Evolutionary conservation across 2,888 invertebrate species (phyloP), one percentile per base, ranked within the genome.

Genomic region (Pyrrhosoma nymphula): DNA sequence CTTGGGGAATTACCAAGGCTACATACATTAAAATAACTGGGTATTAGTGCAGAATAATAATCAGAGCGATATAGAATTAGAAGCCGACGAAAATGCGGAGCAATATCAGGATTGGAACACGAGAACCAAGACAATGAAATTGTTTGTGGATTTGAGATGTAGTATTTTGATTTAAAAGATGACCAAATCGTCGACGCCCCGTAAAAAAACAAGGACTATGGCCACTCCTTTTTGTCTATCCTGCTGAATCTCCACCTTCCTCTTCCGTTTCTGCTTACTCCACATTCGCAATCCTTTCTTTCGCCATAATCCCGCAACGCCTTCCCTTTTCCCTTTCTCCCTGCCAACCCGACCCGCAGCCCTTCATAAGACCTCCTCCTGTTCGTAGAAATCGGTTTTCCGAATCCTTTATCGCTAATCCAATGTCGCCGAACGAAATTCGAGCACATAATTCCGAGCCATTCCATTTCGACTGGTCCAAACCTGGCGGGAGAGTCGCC

Each of bases 391-490:
- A 82, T 82, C 82, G 82, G 35, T 35, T 82, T 82, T 82, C 82
- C 35, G 35, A 82, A 82, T 82, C 82, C 82, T 82, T 35, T 30
- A 35, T 30, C 82, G 82, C 82, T 82, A 82, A 82, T 82, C 82
- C 82, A 18, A 82, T 82, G 82, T 82, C 82, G 82, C 26, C 30
- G 82, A 18, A 35, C 14, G 82, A 82, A 82, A 82, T 82, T 82
- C 35, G 82, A 82, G 35, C 82, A 30, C 35, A 82, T 82, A 82
- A 82, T 82, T 82, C 82, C 82, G 0, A 30, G 26, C 30, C 82
- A 82, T 82, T 82, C 82, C 82, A 82, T 82, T 82, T 82, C 35
- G 82, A 35, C 82, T 26, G 26, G 35, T 23, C 82, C 82, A 30
- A 82, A 30, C 35, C 60, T 2, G 60, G 18, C 60, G n/a, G 82